Conservation (phyloP, 2,888 invertebrate genomes). For the Ectemnius continuus region DNA sequence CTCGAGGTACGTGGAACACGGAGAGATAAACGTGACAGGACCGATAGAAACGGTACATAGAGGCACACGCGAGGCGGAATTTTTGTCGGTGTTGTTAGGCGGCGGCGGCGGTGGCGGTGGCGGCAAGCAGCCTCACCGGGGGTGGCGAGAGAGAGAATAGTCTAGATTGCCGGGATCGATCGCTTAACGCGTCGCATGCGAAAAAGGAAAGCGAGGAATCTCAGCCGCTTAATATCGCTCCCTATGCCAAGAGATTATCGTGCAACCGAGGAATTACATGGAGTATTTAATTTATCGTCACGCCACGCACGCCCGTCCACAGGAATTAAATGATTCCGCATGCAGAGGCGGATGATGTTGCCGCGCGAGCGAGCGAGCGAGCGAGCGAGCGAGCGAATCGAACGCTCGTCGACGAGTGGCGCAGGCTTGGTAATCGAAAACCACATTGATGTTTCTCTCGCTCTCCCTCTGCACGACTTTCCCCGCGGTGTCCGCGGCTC, state of each 20-base stretch:
- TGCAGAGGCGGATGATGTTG: background rate
- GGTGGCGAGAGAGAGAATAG: constrained; percentile 6
- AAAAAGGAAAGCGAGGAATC: constrained; percentile 8
- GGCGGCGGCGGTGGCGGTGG: too few species aligned
- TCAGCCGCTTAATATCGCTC: constrained; percentile 11
- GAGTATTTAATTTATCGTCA: constrained; percentile 9
- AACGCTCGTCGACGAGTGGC: background rate
- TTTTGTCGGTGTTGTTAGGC: too few species aligned
- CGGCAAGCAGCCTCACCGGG: background rate
- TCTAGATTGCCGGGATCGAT: constrained; percentile 8
- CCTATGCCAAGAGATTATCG: constrained; percentile 3
- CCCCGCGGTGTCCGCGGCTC: background rate
- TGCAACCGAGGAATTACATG: background rate
- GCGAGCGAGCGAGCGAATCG: too few species aligned
- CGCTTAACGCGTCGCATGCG: constrained; percentile 16
- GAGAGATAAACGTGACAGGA: too few species aligned
- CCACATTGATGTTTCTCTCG: constrained; percentile 2
- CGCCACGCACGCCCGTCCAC: background rate
- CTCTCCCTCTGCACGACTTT: constrained; percentile 2
- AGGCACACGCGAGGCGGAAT: too few species aligned
- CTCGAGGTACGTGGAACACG: background rate
- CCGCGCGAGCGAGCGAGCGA: too few species aligned
- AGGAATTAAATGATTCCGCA: background rate
- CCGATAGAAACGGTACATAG: too few species aligned
- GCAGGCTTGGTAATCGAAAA: background rate